Evolutionary conservation across 2,797 vertebrate species (phyloP), one percentile per base, ranked within the genome.

Genomic region (Phoxinus dragarum): DNA sequence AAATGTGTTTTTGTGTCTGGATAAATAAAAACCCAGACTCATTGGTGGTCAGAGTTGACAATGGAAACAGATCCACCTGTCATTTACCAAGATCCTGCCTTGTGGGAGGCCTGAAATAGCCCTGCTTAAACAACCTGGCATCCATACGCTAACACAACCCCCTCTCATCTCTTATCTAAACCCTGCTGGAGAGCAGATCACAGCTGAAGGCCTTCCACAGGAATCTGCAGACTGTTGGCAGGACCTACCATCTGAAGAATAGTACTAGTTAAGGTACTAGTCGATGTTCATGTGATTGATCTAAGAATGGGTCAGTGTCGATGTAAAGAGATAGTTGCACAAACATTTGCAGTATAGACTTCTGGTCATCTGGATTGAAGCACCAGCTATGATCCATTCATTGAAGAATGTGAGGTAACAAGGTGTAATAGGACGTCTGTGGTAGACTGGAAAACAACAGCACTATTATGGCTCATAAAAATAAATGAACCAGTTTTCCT

Each of bases 101-200:
- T 83, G 54, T 38, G 67, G 73, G 61, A 59, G 10, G 77, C 86
- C 85, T 86, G 59, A 90, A 91, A 90, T 91, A 91, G 78, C 74
- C 44, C n/a, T 31, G 80, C 9, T 79, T 49, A 80, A 67, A 85
- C 81, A 66, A 64, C 56, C 59, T 86, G 82, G 47, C 68, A 81
- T 76, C 56, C 56, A 78, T 54, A 52, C 64, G 14, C 49, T 73
- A 81, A 78, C 83, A 85, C 54, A 64, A n/a, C 74, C 31, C 83
- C 80, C 36, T 64, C 56, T 85, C 31, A 9, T 75, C 83, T 82
- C 79, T 89, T 87, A 90, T 89, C 89, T 75, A 79, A 47, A 71
- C 83, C 36, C 38, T 49, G 12, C 49, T n/a, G 36, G 47, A 72
- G 42, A 83, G 4, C 69, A 61, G 69, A 80, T 27, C 49, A 49